Evolutionary conservation across 2,113 vertebrate genomes (phyloP), one percentile per base, ranked within the genome.

Genomic region (Gopherus evgoodei): DNA sequence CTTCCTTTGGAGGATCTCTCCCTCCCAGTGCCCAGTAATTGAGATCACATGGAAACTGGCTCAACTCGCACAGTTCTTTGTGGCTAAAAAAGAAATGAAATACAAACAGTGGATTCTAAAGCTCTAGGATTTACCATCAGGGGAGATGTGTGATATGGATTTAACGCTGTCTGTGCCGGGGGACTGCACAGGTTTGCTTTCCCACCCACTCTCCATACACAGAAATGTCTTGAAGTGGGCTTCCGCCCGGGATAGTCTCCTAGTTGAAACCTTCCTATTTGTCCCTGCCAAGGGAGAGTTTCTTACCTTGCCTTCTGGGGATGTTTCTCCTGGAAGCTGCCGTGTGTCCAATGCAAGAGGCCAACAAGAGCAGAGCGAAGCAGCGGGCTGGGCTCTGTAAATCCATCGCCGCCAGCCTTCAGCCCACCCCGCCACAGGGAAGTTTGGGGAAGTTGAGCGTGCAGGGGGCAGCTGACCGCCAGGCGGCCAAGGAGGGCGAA

Each of bases 271-370:
- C 35, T 21, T 38, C 35, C 35, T 19, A 9, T 17, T 0, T n/a
- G 16, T 50, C 59, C 62, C 91, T 54, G 4, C 29, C 5, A 1
- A 2, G 65, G 44, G 83, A 2, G 2, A 11, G 65, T 83, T 11
- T 81, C 25, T 98, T 98, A 99, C 99, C 99, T 98, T 98, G 97
- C 97, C 98, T 99, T 86, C 98, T 97, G 59, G 95, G 97, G 84
- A 97, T 97, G 69, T 98, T 97, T 96, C 97, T 98, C 87, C 98
- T 98, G 83, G 95, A 96, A 27, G 91, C 92, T 2, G 97, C 82
- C 35, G 97, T 91, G 65, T 97, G 96, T 38, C 93, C 95, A 83
- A 97, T 81, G 92, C 98, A 96, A 97, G 97, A 98, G 92, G 97
- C 88, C 94, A 98, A 95, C 11, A 99, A 97, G 86, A 98, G 90